Percentiles rank a stretch among this genome's conserved stretches.
These are phyloP conservation scores for Folsomia manolachei DNA, from an alignment of 2,888 invertebrate species.

Conservation along the genomic window DNA sequence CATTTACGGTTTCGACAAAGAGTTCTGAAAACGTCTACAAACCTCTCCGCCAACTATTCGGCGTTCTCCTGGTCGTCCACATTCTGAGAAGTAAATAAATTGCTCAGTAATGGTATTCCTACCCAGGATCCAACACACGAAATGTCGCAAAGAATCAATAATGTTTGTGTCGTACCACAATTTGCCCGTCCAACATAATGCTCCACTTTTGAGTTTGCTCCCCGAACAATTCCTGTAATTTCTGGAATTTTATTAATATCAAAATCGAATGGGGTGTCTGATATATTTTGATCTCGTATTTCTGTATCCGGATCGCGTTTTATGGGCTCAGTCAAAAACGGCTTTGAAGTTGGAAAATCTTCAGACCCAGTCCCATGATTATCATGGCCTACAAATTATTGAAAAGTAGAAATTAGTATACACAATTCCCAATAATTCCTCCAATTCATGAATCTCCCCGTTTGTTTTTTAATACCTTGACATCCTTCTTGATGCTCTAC, in stretches of 20 bases:
- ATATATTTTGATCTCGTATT: not conserved
- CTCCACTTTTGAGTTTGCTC: not conserved
- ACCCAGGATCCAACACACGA: not conserved
- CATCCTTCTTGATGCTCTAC: not conserved
- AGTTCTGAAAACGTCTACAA: not conserved
- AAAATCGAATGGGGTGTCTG: constrained; percentile 31
- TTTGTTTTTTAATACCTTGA: too few relatives aligned
- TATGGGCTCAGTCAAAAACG: constrained; percentile 38
- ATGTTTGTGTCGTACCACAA: constrained; percentile 26
- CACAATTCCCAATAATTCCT: too few relatives aligned
- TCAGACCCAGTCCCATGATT: too few relatives aligned
- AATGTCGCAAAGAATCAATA: not conserved
- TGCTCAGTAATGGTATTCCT: too few relatives aligned
- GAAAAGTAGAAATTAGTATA: too few relatives aligned
- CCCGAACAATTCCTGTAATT: constrained; percentile 22
- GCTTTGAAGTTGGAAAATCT: constrained; percentile 36
- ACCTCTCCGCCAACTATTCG: constrained; percentile 39
- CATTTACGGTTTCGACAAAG: too few relatives aligned
- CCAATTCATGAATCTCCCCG: too few relatives aligned
- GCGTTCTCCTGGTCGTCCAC: constrained; percentile 29
- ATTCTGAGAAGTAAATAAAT: constrained; percentile 20
- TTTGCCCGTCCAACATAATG: constrained; percentile 32
- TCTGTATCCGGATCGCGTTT: constrained; percentile 2
- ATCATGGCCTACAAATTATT: too few relatives aligned
- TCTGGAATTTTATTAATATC: constrained; percentile 28